Conservation (phyloP, 2,888 invertebrate genomes). For the Zaprionus obscuricornis region DNA sequence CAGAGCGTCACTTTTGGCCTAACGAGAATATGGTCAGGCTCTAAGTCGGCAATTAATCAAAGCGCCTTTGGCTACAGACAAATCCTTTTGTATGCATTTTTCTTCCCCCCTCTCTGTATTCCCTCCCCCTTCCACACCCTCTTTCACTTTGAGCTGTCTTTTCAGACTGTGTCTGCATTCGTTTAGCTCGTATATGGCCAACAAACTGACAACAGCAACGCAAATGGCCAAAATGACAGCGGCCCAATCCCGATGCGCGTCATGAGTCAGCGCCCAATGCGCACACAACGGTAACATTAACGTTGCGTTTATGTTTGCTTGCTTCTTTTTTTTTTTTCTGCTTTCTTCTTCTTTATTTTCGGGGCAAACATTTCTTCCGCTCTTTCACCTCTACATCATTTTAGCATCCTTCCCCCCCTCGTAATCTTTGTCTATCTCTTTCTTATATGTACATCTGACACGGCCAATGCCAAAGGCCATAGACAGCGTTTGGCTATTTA, state of each 20-base stretch:
- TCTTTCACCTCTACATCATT: no score
- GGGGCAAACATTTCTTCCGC: slow-evolving; percentile 57
- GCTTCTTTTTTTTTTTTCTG: slow-evolving; percentile 61
- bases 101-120: no score
- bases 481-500: slow-evolving; percentile 54
- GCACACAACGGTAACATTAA: slow-evolving; percentile 75
- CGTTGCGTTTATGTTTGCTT: slow-evolving; percentile 21
- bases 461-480: slow-evolving; percentile 64
- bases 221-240: slow-evolving; percentile 79
- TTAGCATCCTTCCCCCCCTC: no score
- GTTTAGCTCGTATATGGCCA: slow-evolving; percentile 67
- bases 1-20: slow-evolving; percentile 47
- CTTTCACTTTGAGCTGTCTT: no score
- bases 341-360: no score
- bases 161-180: slow-evolving; percentile 22
- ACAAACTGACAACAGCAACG: slow-evolving; percentile 74
- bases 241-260: slow-evolving; percentile 57
- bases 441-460: no score
- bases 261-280: slow-evolving; percentile 77
- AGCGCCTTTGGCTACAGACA: slow-evolving; percentile 74
- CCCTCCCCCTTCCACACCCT: no score
- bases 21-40: slow-evolving; percentile 57
- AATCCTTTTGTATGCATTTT: slow-evolving; percentile 68
- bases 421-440: no score
- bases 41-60: slow-evolving; percentile 79